Evolutionary conservation across 1,140 invertebrate species (phyloP).

Genomic region (Meloidogyne hapla): DNA sequence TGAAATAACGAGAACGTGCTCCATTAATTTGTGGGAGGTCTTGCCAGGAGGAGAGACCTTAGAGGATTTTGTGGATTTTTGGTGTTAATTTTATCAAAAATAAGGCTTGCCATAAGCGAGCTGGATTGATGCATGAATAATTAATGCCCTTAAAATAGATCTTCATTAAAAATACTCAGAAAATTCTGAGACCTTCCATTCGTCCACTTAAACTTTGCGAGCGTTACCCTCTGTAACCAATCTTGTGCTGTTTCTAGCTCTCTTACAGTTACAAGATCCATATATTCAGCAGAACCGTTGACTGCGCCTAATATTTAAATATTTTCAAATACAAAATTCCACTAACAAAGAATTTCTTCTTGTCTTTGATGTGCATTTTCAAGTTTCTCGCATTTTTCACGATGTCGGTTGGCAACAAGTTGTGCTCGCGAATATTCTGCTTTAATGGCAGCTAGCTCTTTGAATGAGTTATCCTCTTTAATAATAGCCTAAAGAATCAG

Average conservation of each 20-base stretch:
- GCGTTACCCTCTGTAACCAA: conserved; percentile 67
- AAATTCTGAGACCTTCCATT: conserved; percentile 62
- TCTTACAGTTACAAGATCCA: conserved; percentile 68
- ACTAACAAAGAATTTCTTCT: neutral
- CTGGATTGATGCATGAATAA: conserved; percentile 68
- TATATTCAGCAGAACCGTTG: conserved; percentile 39
- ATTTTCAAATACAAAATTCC: neutral
- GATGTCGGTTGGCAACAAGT: neutral
- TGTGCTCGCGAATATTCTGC: neutral
- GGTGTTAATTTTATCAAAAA: neutral
- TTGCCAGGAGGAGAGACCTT: conserved; percentile 66
- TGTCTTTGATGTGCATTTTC: neutral
- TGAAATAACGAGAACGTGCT: conserved; percentile 64
- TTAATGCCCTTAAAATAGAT: conserved; percentile 64
- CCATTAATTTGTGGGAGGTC: conserved; percentile 64
- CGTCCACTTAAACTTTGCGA: conserved; percentile 70
- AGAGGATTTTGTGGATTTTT: too few relatives aligned
- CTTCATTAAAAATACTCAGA: neutral
- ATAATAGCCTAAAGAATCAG: neutral
- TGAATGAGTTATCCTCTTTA: neutral
- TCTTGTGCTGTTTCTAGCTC: conserved; percentile 69
- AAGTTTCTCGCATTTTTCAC: neutral
- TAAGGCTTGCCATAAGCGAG: conserved; percentile 65
- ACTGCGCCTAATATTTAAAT: neutral
- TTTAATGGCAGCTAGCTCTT: neutral